Evolutionary conservation across 2,113 vertebrate species (phyloP).

Genomic region (Euleptes europaea): DNA sequence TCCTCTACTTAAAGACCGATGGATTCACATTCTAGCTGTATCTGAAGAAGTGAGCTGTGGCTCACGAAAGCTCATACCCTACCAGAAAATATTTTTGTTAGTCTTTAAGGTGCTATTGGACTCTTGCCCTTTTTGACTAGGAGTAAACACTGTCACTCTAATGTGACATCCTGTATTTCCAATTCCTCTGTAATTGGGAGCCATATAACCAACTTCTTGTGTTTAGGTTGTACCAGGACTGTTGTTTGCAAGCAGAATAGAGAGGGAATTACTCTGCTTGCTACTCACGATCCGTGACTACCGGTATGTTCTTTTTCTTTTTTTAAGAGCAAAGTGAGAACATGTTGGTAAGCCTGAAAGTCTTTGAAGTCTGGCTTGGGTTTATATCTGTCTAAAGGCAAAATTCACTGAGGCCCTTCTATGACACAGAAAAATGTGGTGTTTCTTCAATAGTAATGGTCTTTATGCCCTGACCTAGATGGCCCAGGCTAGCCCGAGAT

Average conservation of each 20-base stretch:
- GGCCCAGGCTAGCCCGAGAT: no score
- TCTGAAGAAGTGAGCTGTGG: no score
- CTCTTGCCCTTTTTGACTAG: no score
- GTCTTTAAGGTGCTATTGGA: no score
- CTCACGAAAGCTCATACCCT: no score
- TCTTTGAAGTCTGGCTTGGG: background rate
- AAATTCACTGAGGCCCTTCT: background rate
- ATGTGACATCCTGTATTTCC: conserved; percentile 28
- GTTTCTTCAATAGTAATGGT: no score
- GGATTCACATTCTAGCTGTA: no score
- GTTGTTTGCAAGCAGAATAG: background rate
- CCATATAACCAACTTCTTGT: conserved; percentile 8
- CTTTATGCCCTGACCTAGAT: no score
- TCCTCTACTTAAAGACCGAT: no score
- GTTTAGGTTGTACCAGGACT: background rate
- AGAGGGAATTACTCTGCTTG: background rate
- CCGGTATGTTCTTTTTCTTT: no score
- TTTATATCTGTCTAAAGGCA: conserved; percentile 20
- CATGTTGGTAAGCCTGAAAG: conserved; percentile 2
- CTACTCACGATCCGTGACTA: background rate
- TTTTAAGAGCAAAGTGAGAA: background rate
- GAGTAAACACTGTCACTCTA: conserved; percentile 35
- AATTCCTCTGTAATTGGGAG: conserved; percentile 45
- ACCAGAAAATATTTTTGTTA: no score
- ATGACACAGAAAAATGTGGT: background rate